Evolutionary conservation across 1,140 invertebrate species (phyloP), one percentile per base, ranked within the genome.

Genomic region (Polypedilum vanderplanki): DNA sequence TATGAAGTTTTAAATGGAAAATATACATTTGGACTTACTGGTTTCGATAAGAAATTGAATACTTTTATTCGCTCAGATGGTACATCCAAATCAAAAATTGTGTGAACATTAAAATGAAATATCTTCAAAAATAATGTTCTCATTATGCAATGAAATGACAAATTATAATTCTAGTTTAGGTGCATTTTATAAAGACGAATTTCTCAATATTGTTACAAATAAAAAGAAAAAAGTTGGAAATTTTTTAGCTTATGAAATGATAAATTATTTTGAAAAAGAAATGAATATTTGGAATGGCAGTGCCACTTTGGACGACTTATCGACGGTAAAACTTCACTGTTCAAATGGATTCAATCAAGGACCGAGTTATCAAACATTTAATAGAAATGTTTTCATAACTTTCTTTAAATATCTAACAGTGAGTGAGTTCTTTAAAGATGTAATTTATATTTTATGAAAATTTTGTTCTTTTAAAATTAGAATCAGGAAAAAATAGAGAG

Each of bases 261-360:
- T 87, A n/a, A 79, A 84, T 64, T 88, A 86, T 82, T 83, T 86
- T 75, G 81, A 86, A 17, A 86, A 86, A 75, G 84, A 86, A 76
- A 83, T 86, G 74, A 83, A 85, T 76, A 83, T 85, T n/a, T 80
- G 86, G 73, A 86, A 91, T 79, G 86, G 85, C 1, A 84, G 86
- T 1, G 86, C 89, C 80, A 82, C 82, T 75, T 87, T 88, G 83
- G 86, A 83, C 76, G 84, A 90, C n/a, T n/a, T n/a, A 57, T 81
- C 88, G 10, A 89, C 89, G 5, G 85, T 85, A 0, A 82, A 79
- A 74, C 85, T 86, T 15, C 81, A 85, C 20, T 46, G 79, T 1
- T 83, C 87, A 20, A 90, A 89, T 80, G 81, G 84, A 83, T 80
- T 84, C 1, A 89, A 87, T 78, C 83, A 86, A 73, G 89, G 89